A percentile compares a stretch with the other conserved stretches of the same genome.
Conservation (phyloP, 2,797 vertebrate species). For the Setipinna tenuifilis region DNA sequence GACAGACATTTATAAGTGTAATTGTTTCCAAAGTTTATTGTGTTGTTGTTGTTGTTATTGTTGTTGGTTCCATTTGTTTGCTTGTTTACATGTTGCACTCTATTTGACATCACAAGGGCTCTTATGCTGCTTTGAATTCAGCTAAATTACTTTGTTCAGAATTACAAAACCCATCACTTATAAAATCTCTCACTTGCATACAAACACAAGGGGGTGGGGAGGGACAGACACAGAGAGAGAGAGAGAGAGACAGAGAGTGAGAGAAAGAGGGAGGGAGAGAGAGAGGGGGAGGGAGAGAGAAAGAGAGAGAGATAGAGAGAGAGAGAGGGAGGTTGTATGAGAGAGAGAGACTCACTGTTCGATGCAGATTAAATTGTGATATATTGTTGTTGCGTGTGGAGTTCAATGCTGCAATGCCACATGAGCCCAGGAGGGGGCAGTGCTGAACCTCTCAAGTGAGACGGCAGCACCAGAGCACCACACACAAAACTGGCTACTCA, state of each 20-base stretch:
- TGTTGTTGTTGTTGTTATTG: neutral
- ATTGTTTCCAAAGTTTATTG: neutral
- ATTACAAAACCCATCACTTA: slow-evolving; percentile 4
- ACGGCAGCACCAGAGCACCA: too few species aligned
- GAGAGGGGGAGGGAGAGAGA: too few species aligned
- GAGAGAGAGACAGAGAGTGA: too few species aligned
- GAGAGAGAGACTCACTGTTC: too few species aligned
- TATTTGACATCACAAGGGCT: slow-evolving; percentile 1
- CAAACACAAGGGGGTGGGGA: neutral
- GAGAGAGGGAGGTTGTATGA: too few species aligned
- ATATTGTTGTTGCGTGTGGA: neutral
- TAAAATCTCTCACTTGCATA: neutral
- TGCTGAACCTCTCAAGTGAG: neutral
- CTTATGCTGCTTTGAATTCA: slow-evolving; percentile 6
- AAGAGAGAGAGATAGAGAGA: too few species aligned
- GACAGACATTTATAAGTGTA: neutral
- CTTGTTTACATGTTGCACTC: neutral
- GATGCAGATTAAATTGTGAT: too few species aligned
- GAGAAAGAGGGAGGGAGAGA: too few species aligned
- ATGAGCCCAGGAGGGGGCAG: neutral
- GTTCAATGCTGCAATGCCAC: neutral
- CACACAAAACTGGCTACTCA: too few species aligned
- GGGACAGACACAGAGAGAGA: too few species aligned
- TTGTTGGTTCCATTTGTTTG: neutral
- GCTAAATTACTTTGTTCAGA: neutral